A percentile compares a stretch with the other conserved stretches of the same genome.
These are phyloP conservation scores for Tachina grossa DNA, from an alignment of 2,888 invertebrate species.

Conservation along the genomic window DNA sequence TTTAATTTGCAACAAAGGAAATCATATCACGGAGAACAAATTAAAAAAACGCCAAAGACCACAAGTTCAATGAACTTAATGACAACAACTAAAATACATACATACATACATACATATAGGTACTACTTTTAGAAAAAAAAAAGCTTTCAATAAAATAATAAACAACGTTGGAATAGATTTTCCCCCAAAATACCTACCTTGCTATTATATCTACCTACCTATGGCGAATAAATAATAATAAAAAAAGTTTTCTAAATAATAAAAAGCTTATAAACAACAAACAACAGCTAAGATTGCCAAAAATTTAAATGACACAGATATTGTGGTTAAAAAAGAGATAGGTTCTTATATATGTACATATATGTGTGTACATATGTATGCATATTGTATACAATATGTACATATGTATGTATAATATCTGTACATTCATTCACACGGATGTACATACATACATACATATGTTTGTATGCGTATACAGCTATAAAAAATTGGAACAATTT, in stretches of 20 bases:
- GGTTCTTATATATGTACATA: too few species aligned
- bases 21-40: slow-evolving; percentile 23
- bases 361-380: too few species aligned
- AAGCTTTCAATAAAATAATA: slow-evolving; percentile 65
- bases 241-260: slow-evolving; percentile 16
- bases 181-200: slow-evolving; percentile 21
- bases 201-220: too few species aligned
- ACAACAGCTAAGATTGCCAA: slow-evolving; percentile 20
- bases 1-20: slow-evolving; percentile 63
- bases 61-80: slow-evolving; percentile 68
- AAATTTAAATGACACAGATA: slow-evolving; percentile 45
- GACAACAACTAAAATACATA: slow-evolving; percentile 20
- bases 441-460: too few species aligned
- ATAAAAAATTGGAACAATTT: slow-evolving; percentile 60
- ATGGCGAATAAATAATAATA: slow-evolving; percentile 24
- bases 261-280: slow-evolving; percentile 42
- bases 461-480: neutral
- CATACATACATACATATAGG: too few species aligned
- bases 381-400: too few species aligned
- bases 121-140: too few species aligned
- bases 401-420: too few species aligned
- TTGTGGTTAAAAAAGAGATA: slow-evolving; percentile 1
- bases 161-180: slow-evolving; percentile 67
- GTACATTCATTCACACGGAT: too few species aligned
- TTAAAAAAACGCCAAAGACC: slow-evolving; percentile 16